Percentiles rank a stretch among this genome's conserved stretches.
These are phyloP conservation scores for Matsumyia berberina DNA, from an alignment of 2,888 invertebrate genomes.

Conservation along the genomic window DNA sequence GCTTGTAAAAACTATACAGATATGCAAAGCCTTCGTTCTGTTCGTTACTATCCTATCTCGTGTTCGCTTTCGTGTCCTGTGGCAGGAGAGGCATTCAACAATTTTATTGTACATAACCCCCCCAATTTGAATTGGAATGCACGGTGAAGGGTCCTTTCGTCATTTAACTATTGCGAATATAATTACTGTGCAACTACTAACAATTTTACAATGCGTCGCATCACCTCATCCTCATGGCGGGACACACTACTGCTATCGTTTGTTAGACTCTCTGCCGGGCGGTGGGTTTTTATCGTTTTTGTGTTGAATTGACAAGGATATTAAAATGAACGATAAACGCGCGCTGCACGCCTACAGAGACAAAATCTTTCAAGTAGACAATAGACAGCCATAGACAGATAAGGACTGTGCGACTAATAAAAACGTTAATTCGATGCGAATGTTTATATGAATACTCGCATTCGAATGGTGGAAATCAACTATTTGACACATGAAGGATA, in stretches of 20 bases:
- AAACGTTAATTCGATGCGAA: slow-evolving; percentile 48
- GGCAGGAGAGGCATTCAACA: slow-evolving; percentile 50
- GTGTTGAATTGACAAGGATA: slow-evolving; percentile 68
- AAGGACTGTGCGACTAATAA: slow-evolving; percentile 52
- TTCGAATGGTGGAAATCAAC: slow-evolving; percentile 33
- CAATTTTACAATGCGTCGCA: slow-evolving; percentile 71
- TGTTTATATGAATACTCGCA: neutral
- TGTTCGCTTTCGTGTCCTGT: slow-evolving; percentile 23
- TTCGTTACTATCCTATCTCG: slow-evolving; percentile 9
- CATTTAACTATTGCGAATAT: slow-evolving; percentile 75
- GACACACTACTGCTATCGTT: slow-evolving; percentile 30
- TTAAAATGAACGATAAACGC: slow-evolving; percentile 71
- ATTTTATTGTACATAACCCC: slow-evolving; percentile 62
- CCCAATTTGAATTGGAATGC: slow-evolving; percentile 59
- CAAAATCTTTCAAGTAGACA: slow-evolving; percentile 26
- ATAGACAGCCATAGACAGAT: slow-evolving; percentile 20
- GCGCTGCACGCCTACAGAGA: slow-evolving; percentile 60
- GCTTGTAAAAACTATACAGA: slow-evolving; percentile 67
- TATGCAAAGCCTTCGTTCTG: slow-evolving; percentile 39
- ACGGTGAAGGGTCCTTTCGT: slow-evolving; percentile 58
- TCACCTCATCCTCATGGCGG: slow-evolving; percentile 68
- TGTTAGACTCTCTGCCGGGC: slow-evolving; percentile 28
- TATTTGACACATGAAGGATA: slow-evolving; percentile 56
- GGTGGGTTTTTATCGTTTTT: slow-evolving; percentile 62
- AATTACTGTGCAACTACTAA: slow-evolving; percentile 66